A percentile compares a stretch with the other conserved stretches of the same genome.
Conservation (phyloP, 1,140 invertebrate genomes). For the Drosophila tropicalis region DNA sequence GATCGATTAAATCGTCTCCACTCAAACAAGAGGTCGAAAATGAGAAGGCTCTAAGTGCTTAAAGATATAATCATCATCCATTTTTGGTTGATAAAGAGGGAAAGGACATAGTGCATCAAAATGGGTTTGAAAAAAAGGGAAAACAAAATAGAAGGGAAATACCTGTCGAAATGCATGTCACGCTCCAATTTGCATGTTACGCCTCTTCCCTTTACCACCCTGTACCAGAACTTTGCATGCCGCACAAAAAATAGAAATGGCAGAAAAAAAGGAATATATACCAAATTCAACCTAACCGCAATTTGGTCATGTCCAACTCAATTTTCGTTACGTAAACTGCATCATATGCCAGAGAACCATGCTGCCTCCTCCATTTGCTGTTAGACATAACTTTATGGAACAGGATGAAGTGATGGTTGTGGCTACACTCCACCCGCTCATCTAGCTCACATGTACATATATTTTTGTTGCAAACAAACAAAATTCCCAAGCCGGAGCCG, state of each 20-base stretch:
- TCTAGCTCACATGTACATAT: constrained; percentile 45
- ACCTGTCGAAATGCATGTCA: constrained; percentile 70
- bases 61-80: not conserved
- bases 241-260: constrained; percentile 4
- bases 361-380: constrained; percentile 23
- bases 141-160: not conserved
- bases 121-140: not conserved
- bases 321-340: constrained; percentile 80
- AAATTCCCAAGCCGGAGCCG: constrained; percentile 36
- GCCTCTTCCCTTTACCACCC: constrained; percentile 25
- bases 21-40: not conserved
- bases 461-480: constrained; percentile 47
- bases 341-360: constrained; percentile 60
- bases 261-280: constrained; percentile 20
- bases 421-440: not conserved
- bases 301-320: constrained; percentile 79
- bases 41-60: not conserved
- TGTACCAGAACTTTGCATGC: not conserved
- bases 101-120: constrained; percentile 35
- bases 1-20: not conserved
- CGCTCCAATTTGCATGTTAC: constrained; percentile 74
- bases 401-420: constrained; percentile 8
- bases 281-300: constrained; percentile 64
- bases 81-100: not conserved
- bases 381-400: constrained; percentile 68